These are phyloP conservation scores for Synanthedon formicaeformis DNA, from an alignment of 2,888 invertebrate genomes.

Conservation along the genomic window DNA sequence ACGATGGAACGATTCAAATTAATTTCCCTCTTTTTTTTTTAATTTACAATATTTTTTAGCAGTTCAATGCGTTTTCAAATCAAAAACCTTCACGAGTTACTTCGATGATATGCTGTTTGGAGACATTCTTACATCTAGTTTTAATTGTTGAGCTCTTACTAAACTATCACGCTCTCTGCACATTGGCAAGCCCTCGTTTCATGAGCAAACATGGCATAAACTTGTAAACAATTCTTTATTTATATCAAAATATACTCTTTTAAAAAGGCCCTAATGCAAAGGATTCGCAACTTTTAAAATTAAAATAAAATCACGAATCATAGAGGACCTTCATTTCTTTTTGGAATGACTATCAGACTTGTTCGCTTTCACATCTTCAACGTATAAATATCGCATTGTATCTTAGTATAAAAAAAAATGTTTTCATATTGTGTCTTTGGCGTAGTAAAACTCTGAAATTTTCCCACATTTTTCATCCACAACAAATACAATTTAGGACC, in stretches of 20 bases:
- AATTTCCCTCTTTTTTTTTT: too few relatives aligned
- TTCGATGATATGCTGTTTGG: too few relatives aligned
- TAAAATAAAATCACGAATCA: not conserved
- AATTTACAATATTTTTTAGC: too few relatives aligned
- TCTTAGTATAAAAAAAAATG: too few relatives aligned
- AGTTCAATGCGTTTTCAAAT: too few relatives aligned
- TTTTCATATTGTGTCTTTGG: too few relatives aligned
- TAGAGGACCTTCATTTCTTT: slow-evolving; percentile 11
- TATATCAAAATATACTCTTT: slow-evolving; percentile 1
- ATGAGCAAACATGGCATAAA: slow-evolving; percentile 51
- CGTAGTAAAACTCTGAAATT: too few relatives aligned
- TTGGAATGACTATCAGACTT: slow-evolving; percentile 61
- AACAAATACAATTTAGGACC: not conserved
- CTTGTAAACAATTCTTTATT: not conserved
- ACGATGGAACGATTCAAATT: too few relatives aligned
- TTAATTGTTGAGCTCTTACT: slow-evolving; percentile 51
- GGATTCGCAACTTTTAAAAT: not conserved
- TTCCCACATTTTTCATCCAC: too few relatives aligned
- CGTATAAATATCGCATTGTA: too few relatives aligned
- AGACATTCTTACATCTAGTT: slow-evolving; percentile 23
- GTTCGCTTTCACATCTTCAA: slow-evolving; percentile 16
- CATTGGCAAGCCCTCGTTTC: slow-evolving; percentile 48
- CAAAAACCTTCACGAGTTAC: too few relatives aligned
- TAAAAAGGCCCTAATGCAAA: not conserved
- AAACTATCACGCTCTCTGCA: slow-evolving; percentile 51